Percentiles rank a stretch among this genome's conserved stretches.
Conservation (phyloP, 2,888 invertebrate species). For the Nomada fucata region DNA sequence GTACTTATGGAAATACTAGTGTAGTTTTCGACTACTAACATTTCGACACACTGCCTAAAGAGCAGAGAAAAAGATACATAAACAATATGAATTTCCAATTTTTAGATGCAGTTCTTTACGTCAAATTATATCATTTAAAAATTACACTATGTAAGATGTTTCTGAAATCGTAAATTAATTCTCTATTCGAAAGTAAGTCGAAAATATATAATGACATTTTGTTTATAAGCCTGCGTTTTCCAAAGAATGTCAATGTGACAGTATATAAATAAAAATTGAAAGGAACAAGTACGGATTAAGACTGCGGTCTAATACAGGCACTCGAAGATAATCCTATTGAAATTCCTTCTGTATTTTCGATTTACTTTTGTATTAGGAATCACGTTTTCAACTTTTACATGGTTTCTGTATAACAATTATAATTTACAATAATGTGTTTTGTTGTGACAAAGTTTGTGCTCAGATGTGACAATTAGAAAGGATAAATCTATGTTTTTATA, state of each 20-base stretch:
- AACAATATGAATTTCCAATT: not conserved
- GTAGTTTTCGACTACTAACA: not conserved
- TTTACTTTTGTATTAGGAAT: no score
- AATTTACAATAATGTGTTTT: not conserved
- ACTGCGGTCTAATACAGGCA: no score
- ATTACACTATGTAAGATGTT: not conserved
- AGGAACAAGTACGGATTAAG: no score
- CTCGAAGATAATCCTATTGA: no score
- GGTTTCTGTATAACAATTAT: not conserved
- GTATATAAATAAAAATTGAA: no score
- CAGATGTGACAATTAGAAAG: not conserved
- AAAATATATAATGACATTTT: no score
- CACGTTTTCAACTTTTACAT: no score
- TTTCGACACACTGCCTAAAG: conserved; percentile 44
- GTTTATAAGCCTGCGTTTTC: no score
- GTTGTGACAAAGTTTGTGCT: not conserved
- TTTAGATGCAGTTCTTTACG: not conserved
- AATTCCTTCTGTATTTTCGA: no score
- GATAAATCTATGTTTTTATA: not conserved
- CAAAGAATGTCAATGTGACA: no score
- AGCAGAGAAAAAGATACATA: conserved; percentile 28
- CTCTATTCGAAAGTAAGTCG: no score
- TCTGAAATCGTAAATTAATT: no score
- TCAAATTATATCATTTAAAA: not conserved
- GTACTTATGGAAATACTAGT: not conserved